Conservation (phyloP, 37 sponge, comb jelly and placozoan genomes). For the Diacarnus erythraeanus region DNA sequence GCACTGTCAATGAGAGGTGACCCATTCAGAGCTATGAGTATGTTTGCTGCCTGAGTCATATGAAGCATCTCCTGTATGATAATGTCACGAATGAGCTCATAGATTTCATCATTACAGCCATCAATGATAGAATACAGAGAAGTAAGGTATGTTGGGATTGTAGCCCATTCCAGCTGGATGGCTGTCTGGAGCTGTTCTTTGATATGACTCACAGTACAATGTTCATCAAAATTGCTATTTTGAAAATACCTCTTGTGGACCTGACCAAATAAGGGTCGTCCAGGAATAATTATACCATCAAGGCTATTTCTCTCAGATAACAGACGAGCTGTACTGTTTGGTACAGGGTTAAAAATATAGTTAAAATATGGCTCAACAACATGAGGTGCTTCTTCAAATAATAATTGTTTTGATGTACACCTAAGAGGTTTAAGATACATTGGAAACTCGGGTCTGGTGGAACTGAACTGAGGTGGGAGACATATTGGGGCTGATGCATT, state of each 20-base stretch:
- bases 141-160: conserved; percentile 57
- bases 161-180: conserved; percentile 41
- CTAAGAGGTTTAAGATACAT: not conserved
- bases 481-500: not conserved
- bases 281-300: too few species aligned
- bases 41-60: conserved; percentile 51
- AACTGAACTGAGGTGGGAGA: not conserved
- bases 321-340: not conserved
- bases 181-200: conserved; percentile 29
- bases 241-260: too few species aligned
- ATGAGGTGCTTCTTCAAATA: not conserved
- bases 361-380: not conserved
- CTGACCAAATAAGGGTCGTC: not conserved
- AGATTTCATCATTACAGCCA: conserved; percentile 34
- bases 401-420: not conserved
- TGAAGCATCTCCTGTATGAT: conserved; percentile 68
- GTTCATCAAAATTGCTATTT: not conserved
- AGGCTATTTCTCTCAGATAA: too few species aligned
- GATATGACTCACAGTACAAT: not conserved
- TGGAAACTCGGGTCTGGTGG: not conserved
- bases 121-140: conserved; percentile 50
- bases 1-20: conserved; percentile 40
- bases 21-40: conserved; percentile 53
- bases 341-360: not conserved
- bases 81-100: conserved; percentile 26